Percentiles rank a stretch among this genome's conserved stretches.
phyloP scores from a whole-genome alignment of 2,888 invertebrate genomes.

The Allophyes oxyacanthae region DNA sequence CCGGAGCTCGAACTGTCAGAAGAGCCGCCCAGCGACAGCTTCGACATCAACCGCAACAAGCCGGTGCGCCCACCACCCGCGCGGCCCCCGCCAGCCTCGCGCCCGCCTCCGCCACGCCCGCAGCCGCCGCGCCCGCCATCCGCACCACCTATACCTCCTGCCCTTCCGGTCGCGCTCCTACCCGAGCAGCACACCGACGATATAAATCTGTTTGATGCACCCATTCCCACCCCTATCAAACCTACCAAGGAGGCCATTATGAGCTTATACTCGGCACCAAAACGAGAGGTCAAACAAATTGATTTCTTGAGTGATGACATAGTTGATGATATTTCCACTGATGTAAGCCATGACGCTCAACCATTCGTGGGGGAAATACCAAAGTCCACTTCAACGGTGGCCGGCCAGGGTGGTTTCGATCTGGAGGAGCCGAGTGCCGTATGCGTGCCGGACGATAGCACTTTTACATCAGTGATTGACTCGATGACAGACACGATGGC shows the following conservation, averaged over 20 bases:
- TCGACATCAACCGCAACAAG: constrained; percentile 83
- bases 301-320: constrained; percentile 90
- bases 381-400: constrained; percentile 50
- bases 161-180: constrained; percentile 69
- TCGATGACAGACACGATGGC: constrained; percentile 53
- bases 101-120: constrained; percentile 83
- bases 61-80: constrained; percentile 73
- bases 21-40: constrained; percentile 63
- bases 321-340: constrained; percentile 70
- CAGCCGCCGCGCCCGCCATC: constrained; percentile 83
- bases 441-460: constrained; percentile 1
- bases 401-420: constrained; percentile 21
- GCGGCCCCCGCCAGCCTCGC: constrained; percentile 68
- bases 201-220: constrained; percentile 90
- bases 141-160: constrained; percentile 80
- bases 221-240: constrained; percentile 82
- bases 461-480: constrained; percentile 22
- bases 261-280: constrained; percentile 87
- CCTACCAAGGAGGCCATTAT: constrained; percentile 90
- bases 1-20: constrained; percentile 88
- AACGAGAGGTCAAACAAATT: constrained; percentile 80
- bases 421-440: constrained; percentile 11
- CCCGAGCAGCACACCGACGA: constrained; percentile 74
- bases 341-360: constrained; percentile 49
- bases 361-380: constrained; percentile 64